Conservation (phyloP, 2,113 vertebrate species). For the Chrysochloris asiatica region DNA sequence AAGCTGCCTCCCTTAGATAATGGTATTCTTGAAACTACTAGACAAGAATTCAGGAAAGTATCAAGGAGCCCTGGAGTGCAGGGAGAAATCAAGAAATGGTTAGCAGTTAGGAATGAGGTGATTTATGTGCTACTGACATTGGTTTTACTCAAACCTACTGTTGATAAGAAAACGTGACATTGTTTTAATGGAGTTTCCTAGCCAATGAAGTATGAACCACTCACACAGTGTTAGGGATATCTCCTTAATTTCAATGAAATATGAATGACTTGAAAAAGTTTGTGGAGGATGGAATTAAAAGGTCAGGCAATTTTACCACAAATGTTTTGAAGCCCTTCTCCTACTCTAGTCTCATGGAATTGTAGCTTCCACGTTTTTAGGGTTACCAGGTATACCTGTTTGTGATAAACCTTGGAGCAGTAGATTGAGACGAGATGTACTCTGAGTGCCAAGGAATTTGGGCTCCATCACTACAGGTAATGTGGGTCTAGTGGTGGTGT, state of each 20-base stretch:
- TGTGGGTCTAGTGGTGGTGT: neutral
- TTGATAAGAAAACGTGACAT: neutral
- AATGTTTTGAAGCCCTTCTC: no score
- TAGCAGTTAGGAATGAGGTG: neutral
- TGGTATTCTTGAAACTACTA: neutral
- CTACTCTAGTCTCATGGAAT: neutral
- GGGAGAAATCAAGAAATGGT: neutral
- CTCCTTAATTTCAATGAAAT: neutral
- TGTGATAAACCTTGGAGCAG: neutral
- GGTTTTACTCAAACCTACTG: neutral
- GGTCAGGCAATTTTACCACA: no score
- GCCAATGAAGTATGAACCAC: neutral
- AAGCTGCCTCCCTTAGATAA: neutral
- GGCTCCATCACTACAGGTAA: neutral
- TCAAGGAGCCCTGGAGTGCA: neutral
- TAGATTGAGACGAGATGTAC: neutral
- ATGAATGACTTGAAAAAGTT: no score
- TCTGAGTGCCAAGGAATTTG: neutral
- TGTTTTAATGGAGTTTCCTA: neutral
- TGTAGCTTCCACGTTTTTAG: neutral
- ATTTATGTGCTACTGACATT: neutral
- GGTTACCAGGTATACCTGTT: neutral
- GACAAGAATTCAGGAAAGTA: neutral
- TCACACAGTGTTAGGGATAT: neutral
- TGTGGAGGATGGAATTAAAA: no score